These are phyloP conservation scores for Ciconia boyciana DNA, from an alignment of 2,113 vertebrate genomes.

Conservation along the genomic window DNA sequence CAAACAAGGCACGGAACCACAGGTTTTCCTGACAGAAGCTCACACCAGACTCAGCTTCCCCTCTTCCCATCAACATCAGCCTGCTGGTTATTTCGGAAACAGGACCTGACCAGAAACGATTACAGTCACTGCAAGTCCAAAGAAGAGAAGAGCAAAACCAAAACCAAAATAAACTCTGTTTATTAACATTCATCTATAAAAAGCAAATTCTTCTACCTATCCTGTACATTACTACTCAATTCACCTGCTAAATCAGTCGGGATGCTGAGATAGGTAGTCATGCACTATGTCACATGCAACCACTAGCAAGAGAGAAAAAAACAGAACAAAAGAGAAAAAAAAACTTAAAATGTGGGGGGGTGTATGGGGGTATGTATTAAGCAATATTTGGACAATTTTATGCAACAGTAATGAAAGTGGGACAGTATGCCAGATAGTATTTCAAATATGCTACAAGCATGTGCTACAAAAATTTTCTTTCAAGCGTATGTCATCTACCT, in stretches of 20 bases:
- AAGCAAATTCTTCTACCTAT: not conserved
- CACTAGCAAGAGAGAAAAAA: not conserved
- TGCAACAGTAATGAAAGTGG: not conserved
- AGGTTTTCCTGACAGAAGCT: not conserved
- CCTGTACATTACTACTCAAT: not conserved
- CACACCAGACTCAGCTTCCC: not conserved
- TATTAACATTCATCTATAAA: not conserved
- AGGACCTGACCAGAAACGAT: not conserved
- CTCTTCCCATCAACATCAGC: not conserved
- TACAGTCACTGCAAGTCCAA: not conserved
- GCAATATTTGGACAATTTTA: not conserved
- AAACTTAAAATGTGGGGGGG: not conserved
- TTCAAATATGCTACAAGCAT: not conserved
- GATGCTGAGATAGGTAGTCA: not conserved
- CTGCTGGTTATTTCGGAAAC: not conserved
- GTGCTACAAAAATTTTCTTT: not conserved
- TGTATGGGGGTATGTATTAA: not conserved
- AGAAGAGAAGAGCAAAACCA: not conserved
- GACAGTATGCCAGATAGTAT: not conserved
- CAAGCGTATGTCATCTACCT: not conserved
- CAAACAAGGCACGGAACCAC: not conserved
- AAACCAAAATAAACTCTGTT: not conserved
- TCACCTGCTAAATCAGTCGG: not conserved
- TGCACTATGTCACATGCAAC: not conserved
- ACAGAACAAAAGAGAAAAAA: not conserved